A percentile compares a stretch with the other conserved stretches of the same genome.
These are phyloP conservation scores for Cerastis rubricosa DNA, from an alignment of 2,888 invertebrate genomes.

Conservation along the genomic window DNA sequence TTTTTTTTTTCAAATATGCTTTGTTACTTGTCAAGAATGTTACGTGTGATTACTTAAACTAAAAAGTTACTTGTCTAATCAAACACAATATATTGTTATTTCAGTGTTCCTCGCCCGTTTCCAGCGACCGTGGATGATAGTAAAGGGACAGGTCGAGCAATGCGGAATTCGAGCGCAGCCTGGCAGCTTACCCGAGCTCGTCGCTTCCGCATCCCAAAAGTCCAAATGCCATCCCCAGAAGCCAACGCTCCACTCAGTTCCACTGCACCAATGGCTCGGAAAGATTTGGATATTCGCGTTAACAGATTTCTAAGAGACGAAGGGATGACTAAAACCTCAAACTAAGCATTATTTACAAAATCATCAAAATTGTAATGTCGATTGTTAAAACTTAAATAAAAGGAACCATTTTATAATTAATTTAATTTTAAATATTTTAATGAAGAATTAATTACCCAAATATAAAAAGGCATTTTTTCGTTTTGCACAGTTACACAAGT, in stretches of 20 bases:
- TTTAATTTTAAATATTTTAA: neutral
- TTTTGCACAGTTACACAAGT: neutral
- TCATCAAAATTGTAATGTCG: neutral
- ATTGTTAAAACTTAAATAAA: conserved; percentile 27
- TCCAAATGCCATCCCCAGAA: conserved; percentile 77
- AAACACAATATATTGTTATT: conserved; percentile 31
- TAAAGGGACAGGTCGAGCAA: conserved; percentile 70
- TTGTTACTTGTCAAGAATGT: too few species aligned
- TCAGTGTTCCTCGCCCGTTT: conserved; percentile 80
- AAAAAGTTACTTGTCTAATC: neutral
- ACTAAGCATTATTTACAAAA: conserved; percentile 5
- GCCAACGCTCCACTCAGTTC: conserved; percentile 79
- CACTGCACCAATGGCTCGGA: conserved; percentile 80
- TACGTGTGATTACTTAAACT: neutral
- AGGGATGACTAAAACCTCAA: conserved; percentile 36
- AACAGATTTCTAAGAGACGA: conserved; percentile 76
- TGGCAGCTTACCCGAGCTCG: conserved; percentile 87
- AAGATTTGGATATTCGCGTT: conserved; percentile 83
- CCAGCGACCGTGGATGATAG: conserved; percentile 79
- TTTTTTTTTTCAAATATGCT: neutral
- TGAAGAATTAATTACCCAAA: neutral
- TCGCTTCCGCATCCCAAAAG: conserved; percentile 81
- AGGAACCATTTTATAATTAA: neutral
- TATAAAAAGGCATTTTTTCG: neutral
- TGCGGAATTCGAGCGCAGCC: conserved; percentile 79